phyloP scores from a whole-genome alignment of 2,113 vertebrate genomes.

The Megaptera novaeangliae region DNA sequence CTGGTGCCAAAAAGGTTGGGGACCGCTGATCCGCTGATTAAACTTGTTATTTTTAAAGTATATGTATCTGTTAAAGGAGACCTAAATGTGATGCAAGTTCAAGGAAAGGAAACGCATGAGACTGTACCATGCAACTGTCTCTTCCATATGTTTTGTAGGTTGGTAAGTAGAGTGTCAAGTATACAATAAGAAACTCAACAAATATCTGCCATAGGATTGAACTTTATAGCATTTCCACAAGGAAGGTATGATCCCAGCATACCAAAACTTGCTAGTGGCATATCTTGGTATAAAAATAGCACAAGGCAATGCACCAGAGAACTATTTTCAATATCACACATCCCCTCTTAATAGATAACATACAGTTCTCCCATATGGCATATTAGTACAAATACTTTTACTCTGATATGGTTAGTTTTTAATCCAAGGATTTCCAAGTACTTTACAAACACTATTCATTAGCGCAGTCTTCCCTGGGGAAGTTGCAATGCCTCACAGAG shows the following conservation, averaged over 20 bases:
- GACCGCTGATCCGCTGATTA: no score
- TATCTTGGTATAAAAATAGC: slow-evolving; percentile 35
- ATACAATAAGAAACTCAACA: not conserved
- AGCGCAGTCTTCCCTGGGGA: slow-evolving; percentile 9
- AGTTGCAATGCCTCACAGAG: not conserved
- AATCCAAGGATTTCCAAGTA: slow-evolving; percentile 61
- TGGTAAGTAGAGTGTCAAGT: not conserved
- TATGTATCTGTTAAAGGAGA: not conserved
- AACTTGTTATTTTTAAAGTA: not conserved
- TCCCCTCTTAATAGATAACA: slow-evolving; percentile 50
- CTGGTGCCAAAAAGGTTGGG: no score
- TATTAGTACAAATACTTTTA: slow-evolving; percentile 52
- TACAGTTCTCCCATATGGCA: slow-evolving; percentile 46
- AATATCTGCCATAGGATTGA: not conserved
- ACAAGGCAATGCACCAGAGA: not conserved
- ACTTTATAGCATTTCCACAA: not conserved
- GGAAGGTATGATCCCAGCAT: not conserved
- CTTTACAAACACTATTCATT: slow-evolving; percentile 47
- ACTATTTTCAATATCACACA: slow-evolving; percentile 43
- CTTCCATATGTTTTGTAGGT: not conserved
- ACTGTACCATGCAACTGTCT: not conserved
- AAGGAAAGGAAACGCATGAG: not conserved
- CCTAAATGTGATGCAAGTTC: not conserved
- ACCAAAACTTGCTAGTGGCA: not conserved
- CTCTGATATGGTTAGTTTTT: slow-evolving; percentile 5